These are phyloP conservation scores for Papilio polytes DNA, from an alignment of 1,140 invertebrate species.

Conservation along the genomic window DNA sequence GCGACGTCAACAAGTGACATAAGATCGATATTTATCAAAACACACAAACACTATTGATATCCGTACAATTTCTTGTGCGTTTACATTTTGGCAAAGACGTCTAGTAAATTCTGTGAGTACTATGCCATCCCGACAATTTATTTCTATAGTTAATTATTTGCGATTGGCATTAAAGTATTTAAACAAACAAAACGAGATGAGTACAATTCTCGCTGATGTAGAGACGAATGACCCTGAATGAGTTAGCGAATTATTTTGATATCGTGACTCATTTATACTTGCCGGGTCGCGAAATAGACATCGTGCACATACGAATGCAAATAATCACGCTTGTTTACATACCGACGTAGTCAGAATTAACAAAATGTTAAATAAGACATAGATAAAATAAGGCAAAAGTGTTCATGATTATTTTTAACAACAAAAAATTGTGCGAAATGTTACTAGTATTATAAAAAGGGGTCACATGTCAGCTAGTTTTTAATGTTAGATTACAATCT, in stretches of 20 bases:
- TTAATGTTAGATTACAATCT: too few relatives aligned
- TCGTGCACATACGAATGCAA: not conserved
- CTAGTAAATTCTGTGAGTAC: too few relatives aligned
- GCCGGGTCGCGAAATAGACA: conserved; percentile 22
- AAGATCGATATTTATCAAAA: not conserved
- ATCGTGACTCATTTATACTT: conserved; percentile 23
- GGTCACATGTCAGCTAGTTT: too few relatives aligned
- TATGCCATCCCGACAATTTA: not conserved
- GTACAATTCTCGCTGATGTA: not conserved
- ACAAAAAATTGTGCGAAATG: not conserved
- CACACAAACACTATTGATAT: not conserved
- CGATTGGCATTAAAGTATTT: not conserved
- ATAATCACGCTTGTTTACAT: conserved; percentile 12
- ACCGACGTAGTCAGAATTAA: not conserved
- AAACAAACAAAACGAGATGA: not conserved
- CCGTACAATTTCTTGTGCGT: not conserved
- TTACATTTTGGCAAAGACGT: too few relatives aligned
- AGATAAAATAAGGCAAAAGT: not conserved
- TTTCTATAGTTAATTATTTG: not conserved
- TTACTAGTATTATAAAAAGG: too few relatives aligned
- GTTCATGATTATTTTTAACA: not conserved
- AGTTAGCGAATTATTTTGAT: conserved; percentile 28
- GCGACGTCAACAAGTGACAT: conserved; percentile 33
- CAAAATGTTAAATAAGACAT: not conserved
- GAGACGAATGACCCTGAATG: conserved; percentile 34